A percentile compares a stretch with the other conserved stretches of the same genome.
phyloP scores from a whole-genome alignment of 2,113 vertebrate genomes.

The Spilogale gracilis region DNA sequence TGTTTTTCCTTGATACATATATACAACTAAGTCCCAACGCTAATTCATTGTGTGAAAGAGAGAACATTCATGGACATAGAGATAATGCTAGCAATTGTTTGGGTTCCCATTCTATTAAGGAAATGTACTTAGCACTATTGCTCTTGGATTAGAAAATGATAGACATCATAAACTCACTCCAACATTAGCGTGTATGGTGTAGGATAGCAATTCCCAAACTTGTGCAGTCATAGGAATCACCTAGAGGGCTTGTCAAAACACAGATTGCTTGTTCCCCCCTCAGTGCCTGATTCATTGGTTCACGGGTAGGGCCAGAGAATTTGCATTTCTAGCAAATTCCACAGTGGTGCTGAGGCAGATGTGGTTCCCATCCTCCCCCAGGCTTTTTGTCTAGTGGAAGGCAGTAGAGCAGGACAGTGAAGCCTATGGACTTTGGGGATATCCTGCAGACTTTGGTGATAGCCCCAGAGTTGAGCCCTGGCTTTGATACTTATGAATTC shows the following conservation, averaged over 20 bases:
- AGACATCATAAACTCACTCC: background rate
- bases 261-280: background rate
- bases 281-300: background rate
- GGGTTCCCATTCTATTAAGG: constrained; percentile 26
- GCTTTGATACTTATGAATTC: background rate
- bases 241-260: background rate
- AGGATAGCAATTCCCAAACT: background rate
- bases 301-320: background rate
- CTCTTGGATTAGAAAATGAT: constrained; percentile 14
- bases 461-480: background rate
- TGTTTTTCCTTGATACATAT: background rate
- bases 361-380: background rate
- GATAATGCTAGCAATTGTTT: background rate
- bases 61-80: background rate
- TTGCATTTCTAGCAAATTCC: background rate
- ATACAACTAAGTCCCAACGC: background rate
- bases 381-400: background rate
- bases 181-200: background rate
- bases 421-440: fast-evolving
- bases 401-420: background rate
- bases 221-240: background rate
- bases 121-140: background rate
- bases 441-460: background rate
- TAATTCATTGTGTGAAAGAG: background rate
- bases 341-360: background rate